Percentiles rank a stretch among this genome's conserved stretches.
Conservation (phyloP, 1,140 invertebrate species). For the Euwallacea fornicatus region DNA sequence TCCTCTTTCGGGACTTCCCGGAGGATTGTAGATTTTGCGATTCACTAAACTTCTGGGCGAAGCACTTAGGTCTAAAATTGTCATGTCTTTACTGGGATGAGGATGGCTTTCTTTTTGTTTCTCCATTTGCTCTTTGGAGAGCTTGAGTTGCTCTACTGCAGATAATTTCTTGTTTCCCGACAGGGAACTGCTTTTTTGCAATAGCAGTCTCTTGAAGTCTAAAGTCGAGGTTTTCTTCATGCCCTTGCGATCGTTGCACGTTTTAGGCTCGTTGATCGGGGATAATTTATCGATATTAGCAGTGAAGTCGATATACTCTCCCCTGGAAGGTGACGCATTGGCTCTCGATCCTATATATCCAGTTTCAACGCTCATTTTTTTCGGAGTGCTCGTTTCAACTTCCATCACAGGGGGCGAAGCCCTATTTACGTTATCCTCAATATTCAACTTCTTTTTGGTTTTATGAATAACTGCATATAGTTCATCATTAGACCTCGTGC, state of each 20-base stretch:
- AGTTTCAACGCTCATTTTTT: slow-evolving; percentile 58
- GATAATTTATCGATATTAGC: slow-evolving; percentile 46
- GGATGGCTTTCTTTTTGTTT: slow-evolving; percentile 15
- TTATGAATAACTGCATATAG: slow-evolving; percentile 77
- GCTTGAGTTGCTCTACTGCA: slow-evolving; percentile 79
- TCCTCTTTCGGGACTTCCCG: slow-evolving; percentile 56
- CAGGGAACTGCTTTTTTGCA: slow-evolving; percentile 65
- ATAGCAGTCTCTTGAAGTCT: slow-evolving; percentile 80
- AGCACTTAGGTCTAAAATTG: slow-evolving; percentile 65
- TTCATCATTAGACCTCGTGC: slow-evolving; percentile 75
- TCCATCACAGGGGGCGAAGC: slow-evolving; percentile 58
- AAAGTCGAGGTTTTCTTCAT: slow-evolving; percentile 66
- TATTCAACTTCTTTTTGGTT: slow-evolving; percentile 74
- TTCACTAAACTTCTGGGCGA: slow-evolving; percentile 67
- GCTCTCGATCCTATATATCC: slow-evolving; percentile 58
- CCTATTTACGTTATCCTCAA: slow-evolving; percentile 60
- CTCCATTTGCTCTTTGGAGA: slow-evolving; percentile 62
- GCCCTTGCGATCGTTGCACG: slow-evolving; percentile 53
- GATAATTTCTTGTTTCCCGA: slow-evolving; percentile 64
- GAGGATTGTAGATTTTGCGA: slow-evolving; percentile 60
- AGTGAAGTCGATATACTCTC: slow-evolving; percentile 50
- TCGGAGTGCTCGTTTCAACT: slow-evolving; percentile 54
- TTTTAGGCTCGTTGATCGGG: slow-evolving; percentile 45
- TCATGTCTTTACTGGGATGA: slow-evolving; percentile 55
- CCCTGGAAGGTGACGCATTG: slow-evolving; percentile 59